Evolutionary conservation across 2,797 vertebrate species (phyloP).

Genomic region (Meda fulgida): DNA sequence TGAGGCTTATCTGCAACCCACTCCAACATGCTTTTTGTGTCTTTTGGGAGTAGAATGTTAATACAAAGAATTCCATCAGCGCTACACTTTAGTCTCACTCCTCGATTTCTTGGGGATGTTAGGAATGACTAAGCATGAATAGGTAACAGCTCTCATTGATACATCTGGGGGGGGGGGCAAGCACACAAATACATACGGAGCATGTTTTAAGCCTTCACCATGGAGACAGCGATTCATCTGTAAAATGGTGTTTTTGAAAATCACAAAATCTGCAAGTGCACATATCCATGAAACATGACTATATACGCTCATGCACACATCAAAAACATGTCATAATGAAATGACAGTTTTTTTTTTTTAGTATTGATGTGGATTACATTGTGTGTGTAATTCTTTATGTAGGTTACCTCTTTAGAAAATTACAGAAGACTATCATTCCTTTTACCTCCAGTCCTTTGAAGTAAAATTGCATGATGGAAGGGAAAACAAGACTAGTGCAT

Average conservation of each 20-base stretch:
- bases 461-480: conserved; percentile 25
- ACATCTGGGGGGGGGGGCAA: conserved; percentile 57
- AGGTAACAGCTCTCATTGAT: conserved; percentile 48
- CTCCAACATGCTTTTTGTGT: conserved; percentile 33
- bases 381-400: conserved; percentile 9
- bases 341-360: neutral
- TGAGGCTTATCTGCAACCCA: conserved; percentile 40
- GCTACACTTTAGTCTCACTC: conserved; percentile 37
- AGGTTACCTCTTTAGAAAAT: conserved; percentile 14
- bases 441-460: conserved; percentile 13
- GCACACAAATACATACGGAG: conserved; percentile 63
- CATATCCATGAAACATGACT: conserved; percentile 62
- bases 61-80: conserved; percentile 50
- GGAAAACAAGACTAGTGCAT: neutral
- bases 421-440: neutral
- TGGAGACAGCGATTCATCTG: conserved; percentile 75
- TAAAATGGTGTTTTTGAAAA: conserved; percentile 68
- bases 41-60: conserved; percentile 36
- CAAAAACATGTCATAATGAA: conserved; percentile 3
- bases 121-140: conserved; percentile 49
- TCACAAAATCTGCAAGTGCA: conserved; percentile 68
- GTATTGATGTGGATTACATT: conserved; percentile 18
- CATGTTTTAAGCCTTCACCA: conserved; percentile 72
- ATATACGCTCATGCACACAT: conserved; percentile 22
- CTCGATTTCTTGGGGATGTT: conserved; percentile 44